A percentile compares a stretch with the other conserved stretches of the same genome.
Evolutionary conservation across 92 coral and sea anemone species (phyloP).

Genomic region (Epizoanthus stellaris): DNA sequence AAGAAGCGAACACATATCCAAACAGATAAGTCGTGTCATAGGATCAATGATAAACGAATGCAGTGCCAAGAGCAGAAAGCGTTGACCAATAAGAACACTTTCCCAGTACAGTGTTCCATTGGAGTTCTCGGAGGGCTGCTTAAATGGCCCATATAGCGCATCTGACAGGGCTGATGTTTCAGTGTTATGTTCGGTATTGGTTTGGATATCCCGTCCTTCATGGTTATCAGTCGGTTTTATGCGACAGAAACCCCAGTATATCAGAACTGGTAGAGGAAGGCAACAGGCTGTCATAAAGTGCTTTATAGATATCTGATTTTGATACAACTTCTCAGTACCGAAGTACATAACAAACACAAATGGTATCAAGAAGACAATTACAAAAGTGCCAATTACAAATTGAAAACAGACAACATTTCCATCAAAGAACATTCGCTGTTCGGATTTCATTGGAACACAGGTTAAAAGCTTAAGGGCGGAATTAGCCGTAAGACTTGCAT

Average conservation of each 20-base stretch:
- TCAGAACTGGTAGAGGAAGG: conserved; percentile 29
- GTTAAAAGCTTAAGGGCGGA: conserved; percentile 43
- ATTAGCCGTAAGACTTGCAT: conserved; percentile 33
- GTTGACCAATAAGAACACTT: conserved; percentile 44
- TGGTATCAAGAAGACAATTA: conserved; percentile 8
- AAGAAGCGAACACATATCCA: conserved; percentile 19
- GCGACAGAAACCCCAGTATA: conserved; percentile 13
- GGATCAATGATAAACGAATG: conserved; percentile 36
- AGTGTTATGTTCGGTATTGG: not conserved
- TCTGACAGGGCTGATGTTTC: conserved; percentile 12
- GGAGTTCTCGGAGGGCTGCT: not conserved
- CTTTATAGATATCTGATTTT: conserved; percentile 15
- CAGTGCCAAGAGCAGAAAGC: conserved; percentile 31
- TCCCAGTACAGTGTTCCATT: conserved; percentile 58
- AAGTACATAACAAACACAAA: conserved; percentile 32
- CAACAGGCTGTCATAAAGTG: conserved; percentile 39
- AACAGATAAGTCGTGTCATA: conserved; percentile 1
- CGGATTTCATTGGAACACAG: conserved; percentile 43
- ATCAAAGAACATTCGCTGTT: conserved; percentile 30
- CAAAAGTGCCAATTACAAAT: conserved; percentile 12
- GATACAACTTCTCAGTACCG: conserved; percentile 39
- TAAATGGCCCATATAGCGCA: conserved; percentile 48
- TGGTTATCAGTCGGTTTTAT: not conserved
- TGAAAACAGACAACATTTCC: conserved; percentile 49
- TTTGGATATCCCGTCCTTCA: not conserved